Base-by-base conservation (phyloP, 2,113 vertebrate genomes). In the Laticauda colubrina region DNA sequence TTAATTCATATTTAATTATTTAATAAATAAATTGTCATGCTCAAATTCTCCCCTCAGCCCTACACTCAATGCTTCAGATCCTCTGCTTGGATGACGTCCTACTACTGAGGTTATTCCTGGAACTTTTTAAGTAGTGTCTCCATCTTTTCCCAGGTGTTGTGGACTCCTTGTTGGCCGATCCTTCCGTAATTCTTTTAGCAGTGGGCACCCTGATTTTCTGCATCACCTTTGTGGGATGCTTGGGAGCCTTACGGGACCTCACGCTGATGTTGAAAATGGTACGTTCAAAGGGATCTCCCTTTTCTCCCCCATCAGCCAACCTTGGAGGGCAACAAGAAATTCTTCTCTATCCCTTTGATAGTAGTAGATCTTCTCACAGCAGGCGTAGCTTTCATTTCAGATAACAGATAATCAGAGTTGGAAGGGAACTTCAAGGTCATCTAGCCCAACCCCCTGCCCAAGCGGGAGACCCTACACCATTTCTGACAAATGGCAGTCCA, bases 141-240 rank as follows among this genome's bases (percentile, higher is more conserved):
- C 94, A 53, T 92, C 15, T 81, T 89, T 81, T 96, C 7, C n/a
- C 93, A 97, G 98, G 97, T 97, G 97, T 97, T n/a, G 97, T 98
- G 24, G 98, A 98, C 94, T 98, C 97, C 0, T 94, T 98, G 57
- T 96, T 95, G 0, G 56, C 97, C 0, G 98, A 98, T 88, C 98
- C 98, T 0, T 98, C 98, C 6, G 95, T 98, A 21, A 88, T 98
- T 88, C 61, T 98, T 87, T 97, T 98, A n/a, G 26, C 95, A 0
- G 93, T 98, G 0, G 98, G 98, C 24, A 96, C 96, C 0, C 69
- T 98, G 14, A 98, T 96, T 95, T 98, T 98, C 94, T 93, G 96
- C 57, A 96, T 98, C 93, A 98, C 98, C 0, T 98, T 98, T 95
- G 92, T 98, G 0, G 98, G 98, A 2, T 98, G 98, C 93, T 97